Evolutionary conservation across 2,888 invertebrate genomes (phyloP), one percentile per base, ranked within the genome.

Genomic region (Lochmaea crataegi): DNA sequence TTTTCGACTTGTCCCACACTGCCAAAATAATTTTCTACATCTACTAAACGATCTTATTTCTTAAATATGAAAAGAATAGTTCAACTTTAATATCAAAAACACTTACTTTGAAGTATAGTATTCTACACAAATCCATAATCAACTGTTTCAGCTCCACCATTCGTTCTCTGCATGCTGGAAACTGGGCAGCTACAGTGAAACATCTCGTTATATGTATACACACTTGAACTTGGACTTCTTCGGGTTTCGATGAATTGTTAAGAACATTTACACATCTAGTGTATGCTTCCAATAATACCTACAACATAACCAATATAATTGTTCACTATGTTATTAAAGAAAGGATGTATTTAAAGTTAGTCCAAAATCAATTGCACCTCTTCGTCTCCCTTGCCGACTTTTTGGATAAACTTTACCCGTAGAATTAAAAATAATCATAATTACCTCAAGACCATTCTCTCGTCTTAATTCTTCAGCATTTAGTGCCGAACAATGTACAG

Each of bases 391-490:
- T 22, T 22, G 22, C 22, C 32, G 7, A 38, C 1, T 1, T 38
- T 38, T 38, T 38, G 32, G 9, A 38, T 38, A 38, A 38, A 38
- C 32, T 32, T 32, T 32, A 32, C 5, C 26, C 9, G 32, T 38
- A 9, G 32, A 38, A 9, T 38, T 1, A 38, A 38, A 9, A 38
- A 38, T 38, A 38, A 38, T 7, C 7, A 38, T 38, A 38, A 6
- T 38, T 38, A 38, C 32, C 32, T 38, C 32, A 75, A 99, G 89
- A 0, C 99, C 99, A 72, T 94, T 94, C 87, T 99, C 99, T 68
- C 99, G 88, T 68, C 99, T 89, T 77, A 99, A 88, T 86, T 99
- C 99, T 88, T 99, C 99, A 0, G 99, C 99, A 87, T 99, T 99
- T 57, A 99, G 88, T 12, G 98, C 94, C 0, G 98, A 98, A 87